Evolutionary conservation across 2,797 vertebrate genomes (phyloP), one percentile per base, ranked within the genome.

Genomic region (Danio albolineatus): DNA sequence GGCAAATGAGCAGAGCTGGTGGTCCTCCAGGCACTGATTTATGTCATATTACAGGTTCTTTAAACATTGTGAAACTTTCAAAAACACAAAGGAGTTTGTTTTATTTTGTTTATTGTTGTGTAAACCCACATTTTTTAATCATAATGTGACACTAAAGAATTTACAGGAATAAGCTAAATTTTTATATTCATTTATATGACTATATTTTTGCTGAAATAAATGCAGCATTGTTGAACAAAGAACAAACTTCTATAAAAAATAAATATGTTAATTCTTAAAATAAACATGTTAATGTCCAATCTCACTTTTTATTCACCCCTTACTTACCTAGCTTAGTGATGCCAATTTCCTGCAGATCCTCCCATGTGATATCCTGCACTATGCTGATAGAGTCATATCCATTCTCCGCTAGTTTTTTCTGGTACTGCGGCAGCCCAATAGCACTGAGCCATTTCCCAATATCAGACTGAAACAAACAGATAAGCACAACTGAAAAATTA

Each of bases 311-410:
- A 21, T 57, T 4, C 6, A 72, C 21, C n/a, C 7, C 96, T 28
- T 88, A 96, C 89, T 90, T 86, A 99, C 98, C 98, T 21, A 99
- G 94, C 82, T 97, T 96, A 85, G 92, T 96, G 91, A 99, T 96
- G 38, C 98, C 98, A 0, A 98, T 98, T 92, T 99, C 98, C 86
- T 99, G 98, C 86, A 99, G 91, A 62, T 98, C 98, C 85, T 99
- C 98, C 98, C 98, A 99, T 0, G 96, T 99, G 87, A 99, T 94
- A 84, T 99, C 97, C 0, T 92, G 95, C 79, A 98, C 95, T 9
- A 98, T 97, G 89, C 82, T 95, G 89, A 99, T 95, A 85, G 96
- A 96, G 89, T 99, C 98, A 0, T 99, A 99, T 78, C 98, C 97
- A 0, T 98, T 98, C 84, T 96, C 97, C 0, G 95, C 94, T 51